Evolutionary conservation across 2,113 vertebrate genomes (phyloP).

Genomic region (Lutjanus erythropterus): DNA sequence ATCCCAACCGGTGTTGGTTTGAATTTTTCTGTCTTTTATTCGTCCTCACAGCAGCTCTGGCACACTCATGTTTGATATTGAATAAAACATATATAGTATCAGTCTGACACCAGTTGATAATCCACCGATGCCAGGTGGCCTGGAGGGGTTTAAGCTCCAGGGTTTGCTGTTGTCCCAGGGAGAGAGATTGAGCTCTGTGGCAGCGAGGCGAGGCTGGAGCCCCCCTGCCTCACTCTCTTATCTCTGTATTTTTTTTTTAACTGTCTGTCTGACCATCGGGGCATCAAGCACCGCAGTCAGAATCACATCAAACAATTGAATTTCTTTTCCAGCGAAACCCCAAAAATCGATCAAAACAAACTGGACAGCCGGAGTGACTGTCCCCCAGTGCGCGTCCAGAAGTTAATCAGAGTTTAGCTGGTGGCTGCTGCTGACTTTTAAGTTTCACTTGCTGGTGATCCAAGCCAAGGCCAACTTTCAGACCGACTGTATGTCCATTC

Average conservation of each 20-base stretch:
- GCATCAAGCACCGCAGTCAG: neutral
- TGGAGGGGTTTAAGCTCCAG: neutral
- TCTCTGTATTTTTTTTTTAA: neutral
- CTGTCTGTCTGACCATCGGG: neutral
- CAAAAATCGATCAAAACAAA: slow-evolving; percentile 7
- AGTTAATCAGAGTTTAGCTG: slow-evolving; percentile 2
- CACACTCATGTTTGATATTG: neutral
- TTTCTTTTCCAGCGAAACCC: neutral
- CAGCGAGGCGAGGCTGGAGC: neutral
- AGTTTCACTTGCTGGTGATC: neutral
- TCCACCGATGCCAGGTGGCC: slow-evolving; percentile 14
- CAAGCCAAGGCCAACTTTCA: slow-evolving; percentile 7
- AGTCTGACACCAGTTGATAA: neutral
- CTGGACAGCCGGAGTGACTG: neutral
- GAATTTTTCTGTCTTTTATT: neutral
- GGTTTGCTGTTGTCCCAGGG: neutral
- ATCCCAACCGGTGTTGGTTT: slow-evolving; percentile 35
- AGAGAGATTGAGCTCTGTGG: slow-evolving; percentile 21
- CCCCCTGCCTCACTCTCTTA: neutral
- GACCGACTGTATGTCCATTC: neutral
- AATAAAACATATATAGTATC: slow-evolving; percentile 10
- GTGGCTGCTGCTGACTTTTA: neutral
- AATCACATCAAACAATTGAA: neutral
- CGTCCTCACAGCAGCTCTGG: neutral
- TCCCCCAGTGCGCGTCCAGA: neutral